phyloP scores from a whole-genome alignment of 2,113 vertebrate genomes.

The Takifugu flavidus region DNA sequence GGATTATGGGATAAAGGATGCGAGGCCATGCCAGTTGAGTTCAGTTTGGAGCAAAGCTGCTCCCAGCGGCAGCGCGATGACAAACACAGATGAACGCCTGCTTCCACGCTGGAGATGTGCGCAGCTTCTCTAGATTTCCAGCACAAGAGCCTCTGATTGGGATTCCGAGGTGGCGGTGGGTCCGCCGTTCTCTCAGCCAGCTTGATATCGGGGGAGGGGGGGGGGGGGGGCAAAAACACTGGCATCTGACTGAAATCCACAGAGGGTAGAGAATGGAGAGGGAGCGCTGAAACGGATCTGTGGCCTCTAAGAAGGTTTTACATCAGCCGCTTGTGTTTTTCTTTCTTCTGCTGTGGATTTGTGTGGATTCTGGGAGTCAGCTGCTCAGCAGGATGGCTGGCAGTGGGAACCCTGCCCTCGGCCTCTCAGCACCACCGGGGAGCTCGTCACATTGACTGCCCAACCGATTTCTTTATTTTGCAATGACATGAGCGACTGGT shows the following conservation, averaged over 20 bases:
- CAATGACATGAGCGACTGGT: conserved; percentile 52
- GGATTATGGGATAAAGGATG: conserved; percentile 78
- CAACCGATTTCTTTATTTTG: conserved; percentile 10
- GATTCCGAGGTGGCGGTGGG: conserved; percentile 25
- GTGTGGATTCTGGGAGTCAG: neutral
- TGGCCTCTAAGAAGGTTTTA: conserved; percentile 5
- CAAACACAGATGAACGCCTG: conserved; percentile 48
- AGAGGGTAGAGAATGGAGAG: conserved; percentile 15
- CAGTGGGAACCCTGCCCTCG: conserved; percentile 1
- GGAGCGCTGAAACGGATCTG: conserved; percentile 12
- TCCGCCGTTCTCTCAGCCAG: conserved; percentile 31
- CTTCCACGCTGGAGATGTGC: conserved; percentile 39
- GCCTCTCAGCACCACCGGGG: neutral
- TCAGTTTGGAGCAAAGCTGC: conserved; percentile 66
- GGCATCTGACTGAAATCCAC: neutral
- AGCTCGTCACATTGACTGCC: neutral
- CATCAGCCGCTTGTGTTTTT: neutral
- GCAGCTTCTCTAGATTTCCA: conserved; percentile 8
- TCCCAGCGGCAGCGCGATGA: conserved; percentile 55
- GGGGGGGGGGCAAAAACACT: conserved; percentile 1
- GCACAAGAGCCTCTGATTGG: conserved; percentile 31
- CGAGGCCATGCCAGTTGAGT: conserved; percentile 62
- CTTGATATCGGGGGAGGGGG: conserved; percentile 7
- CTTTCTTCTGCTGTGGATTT: neutral
- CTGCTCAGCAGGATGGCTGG: conserved; percentile 7